Conservation (phyloP, 1,140 invertebrate genomes). For the Oncopeltus fasciatus region DNA sequence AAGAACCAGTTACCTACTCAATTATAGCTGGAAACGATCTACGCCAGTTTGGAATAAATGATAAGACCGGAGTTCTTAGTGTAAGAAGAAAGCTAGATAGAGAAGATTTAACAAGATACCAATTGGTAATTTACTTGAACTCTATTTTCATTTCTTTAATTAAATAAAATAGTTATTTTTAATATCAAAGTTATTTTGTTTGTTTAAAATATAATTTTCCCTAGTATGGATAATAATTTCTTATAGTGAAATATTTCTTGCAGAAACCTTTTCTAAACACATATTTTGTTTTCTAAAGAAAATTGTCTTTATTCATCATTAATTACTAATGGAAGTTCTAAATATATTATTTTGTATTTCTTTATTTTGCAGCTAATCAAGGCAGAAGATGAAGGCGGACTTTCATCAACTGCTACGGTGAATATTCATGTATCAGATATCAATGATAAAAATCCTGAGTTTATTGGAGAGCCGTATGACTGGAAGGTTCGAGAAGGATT, state of each 20-base stretch:
- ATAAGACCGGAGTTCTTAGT: slow-evolving; percentile 64
- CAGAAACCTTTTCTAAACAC: no score
- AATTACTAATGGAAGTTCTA: no score
- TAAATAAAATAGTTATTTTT: no score
- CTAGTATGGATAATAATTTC: no score
- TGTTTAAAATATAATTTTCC: no score
- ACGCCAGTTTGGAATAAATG: slow-evolving; percentile 67
- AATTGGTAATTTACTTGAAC: no score
- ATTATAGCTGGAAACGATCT: slow-evolving; percentile 75
- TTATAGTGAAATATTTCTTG: no score
- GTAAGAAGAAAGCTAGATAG: slow-evolving; percentile 70
- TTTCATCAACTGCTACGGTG: slow-evolving; percentile 65
- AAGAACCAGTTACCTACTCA: slow-evolving; percentile 69
- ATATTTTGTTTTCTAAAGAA: no score
- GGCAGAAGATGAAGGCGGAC: slow-evolving; percentile 69
- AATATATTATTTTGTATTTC: not conserved
- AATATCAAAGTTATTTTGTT: no score
- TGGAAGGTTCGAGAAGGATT: slow-evolving; percentile 72
- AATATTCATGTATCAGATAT: slow-evolving; percentile 81
- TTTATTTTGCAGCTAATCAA: slow-evolving; percentile 45
- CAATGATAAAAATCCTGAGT: slow-evolving; percentile 78
- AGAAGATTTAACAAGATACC: slow-evolving; percentile 72
- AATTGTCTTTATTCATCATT: no score
- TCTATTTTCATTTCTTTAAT: no score
- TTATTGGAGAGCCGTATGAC: slow-evolving; percentile 54